These are phyloP conservation scores for Hydraecia micacea DNA, from an alignment of 2,888 invertebrate genomes.

Conservation along the genomic window DNA sequence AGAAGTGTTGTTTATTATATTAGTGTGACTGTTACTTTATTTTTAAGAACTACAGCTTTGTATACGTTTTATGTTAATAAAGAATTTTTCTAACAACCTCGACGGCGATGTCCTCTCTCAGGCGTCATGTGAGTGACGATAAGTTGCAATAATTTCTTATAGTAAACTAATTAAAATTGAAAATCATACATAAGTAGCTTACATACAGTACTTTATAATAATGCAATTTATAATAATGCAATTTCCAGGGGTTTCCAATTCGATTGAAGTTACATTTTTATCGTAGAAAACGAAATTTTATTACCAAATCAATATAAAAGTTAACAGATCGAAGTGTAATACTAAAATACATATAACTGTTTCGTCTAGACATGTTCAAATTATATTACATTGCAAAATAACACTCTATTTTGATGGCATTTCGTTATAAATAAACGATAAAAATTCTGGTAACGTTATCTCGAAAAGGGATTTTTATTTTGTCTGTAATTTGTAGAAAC, in stretches of 20 bases:
- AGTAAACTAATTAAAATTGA: background rate
- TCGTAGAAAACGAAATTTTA: slow-evolving; percentile 18
- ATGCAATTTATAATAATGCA: background rate
- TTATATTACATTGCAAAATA: slow-evolving; percentile 48
- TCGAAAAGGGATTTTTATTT: background rate
- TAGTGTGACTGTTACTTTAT: no score
- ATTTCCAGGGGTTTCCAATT: background rate
- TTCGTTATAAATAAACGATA: slow-evolving; percentile 16
- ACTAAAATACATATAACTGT: slow-evolving; percentile 58
- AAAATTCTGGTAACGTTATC: slow-evolving; percentile 14
- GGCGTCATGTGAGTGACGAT: background rate
- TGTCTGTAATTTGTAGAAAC: background rate
- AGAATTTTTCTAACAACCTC: no score
- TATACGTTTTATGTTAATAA: no score
- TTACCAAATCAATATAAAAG: slow-evolving; percentile 32
- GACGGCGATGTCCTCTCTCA: background rate
- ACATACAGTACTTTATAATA: background rate
- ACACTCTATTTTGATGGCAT: slow-evolving; percentile 28
- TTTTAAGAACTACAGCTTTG: no score
- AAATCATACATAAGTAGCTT: background rate
- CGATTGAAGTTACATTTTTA: background rate
- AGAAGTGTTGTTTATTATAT: no score
- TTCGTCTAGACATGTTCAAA: slow-evolving; percentile 53
- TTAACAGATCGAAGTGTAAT: slow-evolving; percentile 31
- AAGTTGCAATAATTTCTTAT: background rate